phyloP scores from a whole-genome alignment of 2,888 invertebrate species.

The Apocheima hispidaria region DNA sequence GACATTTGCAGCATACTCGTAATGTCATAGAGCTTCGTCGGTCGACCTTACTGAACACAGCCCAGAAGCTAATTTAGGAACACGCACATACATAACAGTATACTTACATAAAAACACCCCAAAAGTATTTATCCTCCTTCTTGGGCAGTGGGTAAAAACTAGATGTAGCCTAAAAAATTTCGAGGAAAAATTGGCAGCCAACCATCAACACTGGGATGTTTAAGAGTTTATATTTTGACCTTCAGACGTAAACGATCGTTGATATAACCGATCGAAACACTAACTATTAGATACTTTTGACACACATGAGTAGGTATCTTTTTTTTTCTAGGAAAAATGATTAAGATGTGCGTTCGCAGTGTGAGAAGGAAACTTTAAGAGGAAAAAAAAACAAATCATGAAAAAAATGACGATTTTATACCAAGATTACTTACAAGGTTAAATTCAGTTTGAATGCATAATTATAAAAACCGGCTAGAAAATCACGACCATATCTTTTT shows the following conservation, averaged over 20 bases:
- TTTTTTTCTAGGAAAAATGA: not conserved
- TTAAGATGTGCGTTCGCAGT: not conserved
- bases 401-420: constrained; percentile 4
- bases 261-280: too few relatives aligned
- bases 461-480: not conserved
- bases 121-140: too few relatives aligned
- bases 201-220: not conserved
- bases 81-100: too few relatives aligned
- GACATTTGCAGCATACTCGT: too few relatives aligned
- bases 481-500: not conserved
- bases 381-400: not conserved
- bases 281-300: too few relatives aligned
- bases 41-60: too few relatives aligned
- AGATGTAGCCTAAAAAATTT: not conserved
- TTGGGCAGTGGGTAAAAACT: too few relatives aligned
- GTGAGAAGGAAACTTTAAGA: not conserved
- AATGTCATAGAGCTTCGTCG: too few relatives aligned
- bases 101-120: too few relatives aligned
- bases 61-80: too few relatives aligned
- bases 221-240: not conserved
- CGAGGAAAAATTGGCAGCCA: not conserved
- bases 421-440: constrained; percentile 3
- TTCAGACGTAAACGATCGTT: not conserved
- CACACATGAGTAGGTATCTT: too few relatives aligned
- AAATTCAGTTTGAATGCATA: not conserved